Evolutionary conservation across 2,113 vertebrate species (phyloP).

Genomic region (Pomatorhinus ruficollis): DNA sequence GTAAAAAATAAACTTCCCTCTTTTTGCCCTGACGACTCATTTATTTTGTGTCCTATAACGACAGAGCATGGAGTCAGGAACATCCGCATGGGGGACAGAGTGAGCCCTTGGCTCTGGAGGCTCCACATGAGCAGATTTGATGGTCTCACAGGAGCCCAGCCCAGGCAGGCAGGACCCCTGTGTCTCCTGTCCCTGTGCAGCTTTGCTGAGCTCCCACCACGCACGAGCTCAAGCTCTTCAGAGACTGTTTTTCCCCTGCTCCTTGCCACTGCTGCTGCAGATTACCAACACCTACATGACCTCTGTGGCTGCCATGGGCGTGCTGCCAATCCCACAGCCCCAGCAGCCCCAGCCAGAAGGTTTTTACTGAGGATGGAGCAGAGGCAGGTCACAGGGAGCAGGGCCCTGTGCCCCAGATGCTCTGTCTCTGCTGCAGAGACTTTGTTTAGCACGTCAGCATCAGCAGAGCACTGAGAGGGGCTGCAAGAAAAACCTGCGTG

Average conservation of each 20-base stretch:
- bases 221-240: neutral
- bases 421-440: neutral
- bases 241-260: neutral
- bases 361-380: neutral
- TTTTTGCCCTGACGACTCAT: no score
- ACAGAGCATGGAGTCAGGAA: neutral
- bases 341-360: neutral
- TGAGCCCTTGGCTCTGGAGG: neutral
- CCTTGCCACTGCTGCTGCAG: neutral
- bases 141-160: rapidly evolving
- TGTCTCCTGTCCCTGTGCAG: neutral
- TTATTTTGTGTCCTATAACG: no score
- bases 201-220: neutral
- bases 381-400: neutral
- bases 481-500: neutral
- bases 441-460: neutral
- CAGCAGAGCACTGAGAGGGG: neutral
- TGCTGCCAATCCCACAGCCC: neutral
- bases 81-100: rapidly evolving
- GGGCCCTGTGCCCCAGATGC: neutral
- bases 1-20: no score
- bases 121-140: neutral
- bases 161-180: rapidly evolving
- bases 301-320: neutral
- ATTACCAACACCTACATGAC: neutral